Evolutionary conservation across 2,113 vertebrate species (phyloP).

Genomic region (Glaucidium brasilianum): DNA sequence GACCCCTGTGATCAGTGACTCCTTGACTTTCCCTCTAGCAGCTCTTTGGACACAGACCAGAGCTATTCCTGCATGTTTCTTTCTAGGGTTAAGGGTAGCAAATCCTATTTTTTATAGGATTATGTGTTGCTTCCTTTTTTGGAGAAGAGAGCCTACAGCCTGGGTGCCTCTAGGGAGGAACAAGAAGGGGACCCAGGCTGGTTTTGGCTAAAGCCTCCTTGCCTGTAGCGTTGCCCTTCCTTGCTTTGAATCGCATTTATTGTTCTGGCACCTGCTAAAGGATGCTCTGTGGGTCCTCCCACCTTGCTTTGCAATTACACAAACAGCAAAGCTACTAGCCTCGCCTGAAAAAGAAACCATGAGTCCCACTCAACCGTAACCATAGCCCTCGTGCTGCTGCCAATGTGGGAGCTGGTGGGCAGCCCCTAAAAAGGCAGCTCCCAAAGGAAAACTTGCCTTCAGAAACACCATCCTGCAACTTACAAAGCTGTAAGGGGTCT

Average conservation of each 20-base stretch:
- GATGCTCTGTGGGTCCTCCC: background rate
- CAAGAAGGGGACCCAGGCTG: background rate
- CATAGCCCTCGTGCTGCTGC: background rate
- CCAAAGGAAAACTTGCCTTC: background rate
- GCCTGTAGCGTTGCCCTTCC: background rate
- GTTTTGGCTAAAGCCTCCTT: background rate
- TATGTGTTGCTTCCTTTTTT: background rate
- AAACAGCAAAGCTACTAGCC: background rate
- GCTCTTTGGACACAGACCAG: background rate
- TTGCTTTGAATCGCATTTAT: background rate
- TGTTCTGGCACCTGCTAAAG: background rate
- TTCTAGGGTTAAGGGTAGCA: background rate
- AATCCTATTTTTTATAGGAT: background rate
- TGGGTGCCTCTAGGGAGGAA: rapidly evolving
- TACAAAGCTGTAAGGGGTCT: background rate
- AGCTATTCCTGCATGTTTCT: background rate
- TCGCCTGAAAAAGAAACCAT: background rate
- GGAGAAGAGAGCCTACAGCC: background rate
- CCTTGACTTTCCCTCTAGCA: background rate
- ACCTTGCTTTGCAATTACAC: rapidly evolving
- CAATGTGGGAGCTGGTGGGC: background rate
- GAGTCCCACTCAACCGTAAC: background rate
- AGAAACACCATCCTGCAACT: background rate
- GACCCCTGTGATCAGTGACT: rapidly evolving
- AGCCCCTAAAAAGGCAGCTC: background rate